Percentiles rank a stretch among this genome's conserved stretches.
phyloP scores from a whole-genome alignment of 2,888 invertebrate species.

The Cephus pygmeus region DNA sequence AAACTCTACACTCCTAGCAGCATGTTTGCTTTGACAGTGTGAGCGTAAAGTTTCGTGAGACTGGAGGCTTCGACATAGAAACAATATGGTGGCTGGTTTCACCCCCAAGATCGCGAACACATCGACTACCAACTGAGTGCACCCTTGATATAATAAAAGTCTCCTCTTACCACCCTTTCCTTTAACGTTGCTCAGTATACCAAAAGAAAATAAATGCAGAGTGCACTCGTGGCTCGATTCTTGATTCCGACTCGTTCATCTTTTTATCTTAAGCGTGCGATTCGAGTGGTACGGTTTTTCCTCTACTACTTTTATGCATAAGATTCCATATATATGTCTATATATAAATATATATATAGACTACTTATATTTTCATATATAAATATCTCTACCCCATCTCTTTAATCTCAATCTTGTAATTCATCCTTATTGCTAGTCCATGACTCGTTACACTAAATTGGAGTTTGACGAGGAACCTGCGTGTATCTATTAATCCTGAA shows the following conservation, averaged over 20 bases:
- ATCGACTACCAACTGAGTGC: neutral
- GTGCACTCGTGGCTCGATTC: neutral
- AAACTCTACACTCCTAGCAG: neutral
- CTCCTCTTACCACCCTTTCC: neutral
- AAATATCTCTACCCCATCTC: neutral
- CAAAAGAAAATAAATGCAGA: neutral
- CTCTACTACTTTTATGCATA: neutral
- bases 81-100: neutral
- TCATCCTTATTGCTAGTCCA: neutral
- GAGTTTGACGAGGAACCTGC: neutral
- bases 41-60: neutral
- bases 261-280: neutral
- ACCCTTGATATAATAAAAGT: neutral
- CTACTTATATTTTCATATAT: neutral
- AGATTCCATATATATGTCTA: neutral
- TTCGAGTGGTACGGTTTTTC: neutral
- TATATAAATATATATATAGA: too few relatives aligned
- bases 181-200: neutral
- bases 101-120: neutral
- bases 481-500: neutral
- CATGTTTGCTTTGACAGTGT: neutral
- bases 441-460: neutral
- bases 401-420: neutral
- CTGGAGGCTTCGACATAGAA: neutral
- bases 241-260: neutral